Evolutionary conservation across 2,888 invertebrate species (phyloP).

Genomic region (Nomada lathburiana): DNA sequence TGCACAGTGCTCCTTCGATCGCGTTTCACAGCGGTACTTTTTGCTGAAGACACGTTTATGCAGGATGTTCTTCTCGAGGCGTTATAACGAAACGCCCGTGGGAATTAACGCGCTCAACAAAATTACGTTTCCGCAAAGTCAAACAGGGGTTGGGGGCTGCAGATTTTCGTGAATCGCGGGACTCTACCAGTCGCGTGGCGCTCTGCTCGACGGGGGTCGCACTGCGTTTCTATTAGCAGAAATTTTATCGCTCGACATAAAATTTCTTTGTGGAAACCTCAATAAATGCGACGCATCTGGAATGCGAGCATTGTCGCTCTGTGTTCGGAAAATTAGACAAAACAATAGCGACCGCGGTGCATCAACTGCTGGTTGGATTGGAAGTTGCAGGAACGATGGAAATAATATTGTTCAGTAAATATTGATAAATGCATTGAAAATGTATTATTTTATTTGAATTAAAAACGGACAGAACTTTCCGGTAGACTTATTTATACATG

Average conservation of each 20-base stretch:
- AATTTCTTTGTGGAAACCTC: conserved; percentile 14
- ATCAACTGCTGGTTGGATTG: not conserved
- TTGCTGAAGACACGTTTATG: not conserved
- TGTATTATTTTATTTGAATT: too few species aligned
- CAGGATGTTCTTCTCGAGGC: not conserved
- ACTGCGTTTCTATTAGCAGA: not conserved
- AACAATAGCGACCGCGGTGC: not conserved
- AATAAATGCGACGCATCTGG: too few species aligned
- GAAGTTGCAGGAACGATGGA: not conserved
- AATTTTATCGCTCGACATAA: not conserved
- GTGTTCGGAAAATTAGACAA: not conserved
- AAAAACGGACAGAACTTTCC: too few species aligned
- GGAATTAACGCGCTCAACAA: not conserved
- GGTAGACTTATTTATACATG: too few species aligned
- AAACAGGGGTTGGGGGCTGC: not conserved
- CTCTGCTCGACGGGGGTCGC: not conserved
- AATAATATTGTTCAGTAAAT: not conserved
- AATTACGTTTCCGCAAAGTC: conserved; percentile 15
- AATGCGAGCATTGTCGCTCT: not conserved
- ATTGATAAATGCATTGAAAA: too few species aligned
- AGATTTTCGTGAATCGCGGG: not conserved
- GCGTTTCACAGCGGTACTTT: conserved; percentile 3
- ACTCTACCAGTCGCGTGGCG: conserved; percentile 2
- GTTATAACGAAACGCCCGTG: not conserved
- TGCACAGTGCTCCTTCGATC: not conserved